phyloP scores from a whole-genome alignment of 2,797 vertebrate genomes.

The Novumbra hubbsi region DNA sequence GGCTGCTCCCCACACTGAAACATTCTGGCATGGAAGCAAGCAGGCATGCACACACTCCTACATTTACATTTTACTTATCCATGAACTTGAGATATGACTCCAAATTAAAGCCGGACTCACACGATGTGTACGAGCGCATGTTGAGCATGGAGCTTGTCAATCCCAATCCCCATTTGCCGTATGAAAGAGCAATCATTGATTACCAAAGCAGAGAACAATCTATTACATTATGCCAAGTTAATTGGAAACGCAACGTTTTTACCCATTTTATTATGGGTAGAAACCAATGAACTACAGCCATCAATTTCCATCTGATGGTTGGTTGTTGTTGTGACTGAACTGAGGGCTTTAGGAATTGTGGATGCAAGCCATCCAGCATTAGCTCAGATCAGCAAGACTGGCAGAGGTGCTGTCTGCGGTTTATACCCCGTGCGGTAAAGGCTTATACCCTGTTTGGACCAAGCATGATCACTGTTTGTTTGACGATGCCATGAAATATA shows the following conservation, averaged over 20 bases:
- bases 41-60: slow-evolving; percentile 6
- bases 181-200: slow-evolving; percentile 47
- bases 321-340: neutral
- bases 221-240: slow-evolving; percentile 55
- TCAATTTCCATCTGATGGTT: neutral
- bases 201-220: slow-evolving; percentile 39
- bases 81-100: slow-evolving; percentile 46
- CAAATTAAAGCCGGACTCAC: slow-evolving; percentile 19
- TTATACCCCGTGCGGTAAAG: no score
- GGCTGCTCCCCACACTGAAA: neutral
- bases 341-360: no score
- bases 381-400: no score
- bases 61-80: slow-evolving; percentile 42
- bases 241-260: slow-evolving; percentile 39
- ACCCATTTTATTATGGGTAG: slow-evolving; percentile 29
- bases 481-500: no score
- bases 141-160: slow-evolving; percentile 33
- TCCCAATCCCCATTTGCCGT: slow-evolving; percentile 32
- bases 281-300: neutral
- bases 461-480: no score
- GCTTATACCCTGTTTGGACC: no score
- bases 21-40: slow-evolving; percentile 1
- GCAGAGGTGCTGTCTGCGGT: no score
- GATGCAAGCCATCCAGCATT: no score
- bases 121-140: slow-evolving; percentile 9